phyloP scores from a whole-genome alignment of 2,797 vertebrate genomes.

The Fundulus diaphanus region DNA sequence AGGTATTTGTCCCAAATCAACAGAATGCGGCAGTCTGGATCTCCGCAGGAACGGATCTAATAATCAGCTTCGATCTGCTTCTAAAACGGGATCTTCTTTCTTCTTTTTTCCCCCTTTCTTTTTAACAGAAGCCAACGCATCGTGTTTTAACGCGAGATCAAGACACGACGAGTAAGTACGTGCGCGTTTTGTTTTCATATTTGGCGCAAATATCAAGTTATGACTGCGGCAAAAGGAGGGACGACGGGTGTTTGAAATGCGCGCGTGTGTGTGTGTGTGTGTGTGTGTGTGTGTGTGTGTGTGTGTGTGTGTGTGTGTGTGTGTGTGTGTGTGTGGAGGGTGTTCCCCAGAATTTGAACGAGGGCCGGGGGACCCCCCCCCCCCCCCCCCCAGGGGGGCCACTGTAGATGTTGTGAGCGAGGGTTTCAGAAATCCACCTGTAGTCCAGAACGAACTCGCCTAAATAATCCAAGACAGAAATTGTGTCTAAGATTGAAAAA shows the following conservation, averaged over 20 bases:
- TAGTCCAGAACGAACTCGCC: constrained; percentile 19
- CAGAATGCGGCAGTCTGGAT: constrained; percentile 63
- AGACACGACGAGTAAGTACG: constrained; percentile 54
- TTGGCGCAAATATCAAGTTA: constrained; percentile 67
- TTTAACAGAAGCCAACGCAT: background rate
- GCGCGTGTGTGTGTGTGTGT: background rate
- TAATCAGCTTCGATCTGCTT: constrained; percentile 4
- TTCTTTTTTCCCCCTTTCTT: no score
- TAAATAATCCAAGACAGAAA: constrained; percentile 28
- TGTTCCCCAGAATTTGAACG: constrained; percentile 26
- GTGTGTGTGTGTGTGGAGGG: background rate
- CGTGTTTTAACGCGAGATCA: constrained; percentile 57
- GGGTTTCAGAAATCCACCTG: constrained; percentile 56
- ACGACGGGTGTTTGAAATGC: constrained; percentile 5
- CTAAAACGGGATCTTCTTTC: constrained; percentile 37
- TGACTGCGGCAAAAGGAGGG: constrained; percentile 32
- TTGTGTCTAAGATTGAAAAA: background rate
- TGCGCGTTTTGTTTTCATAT: constrained; percentile 57
- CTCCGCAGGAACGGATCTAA: constrained; percentile 8
- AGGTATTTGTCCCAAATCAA: constrained; percentile 72
- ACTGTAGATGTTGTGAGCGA: background rate
- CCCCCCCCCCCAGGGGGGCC: constrained; percentile 21
- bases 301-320: no score
- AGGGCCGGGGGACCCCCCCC: constrained; percentile 41
- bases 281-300: background rate